Evolutionary conservation across 2,888 invertebrate genomes (phyloP).

Genomic region (Calameuta filiformis): DNA sequence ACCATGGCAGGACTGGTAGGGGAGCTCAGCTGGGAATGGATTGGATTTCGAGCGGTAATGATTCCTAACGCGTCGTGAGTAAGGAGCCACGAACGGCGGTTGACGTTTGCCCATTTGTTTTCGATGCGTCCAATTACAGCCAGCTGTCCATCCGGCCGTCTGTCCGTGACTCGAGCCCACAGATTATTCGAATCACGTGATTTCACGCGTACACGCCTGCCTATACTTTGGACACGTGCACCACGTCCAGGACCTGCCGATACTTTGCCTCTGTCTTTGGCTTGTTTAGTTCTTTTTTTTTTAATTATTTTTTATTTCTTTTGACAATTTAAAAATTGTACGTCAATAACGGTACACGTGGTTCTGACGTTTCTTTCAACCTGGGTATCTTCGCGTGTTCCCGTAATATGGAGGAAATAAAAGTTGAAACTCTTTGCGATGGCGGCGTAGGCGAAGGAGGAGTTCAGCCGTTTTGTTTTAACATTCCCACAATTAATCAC

Average conservation of each 20-base stretch:
- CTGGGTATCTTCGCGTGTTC: not conserved
- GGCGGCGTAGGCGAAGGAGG: conserved; percentile 13
- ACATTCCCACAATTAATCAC: conserved; percentile 41
- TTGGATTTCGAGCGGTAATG: conserved; percentile 6
- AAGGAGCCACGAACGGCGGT: conserved; percentile 9
- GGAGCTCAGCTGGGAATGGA: not conserved
- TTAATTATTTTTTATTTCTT: not conserved
- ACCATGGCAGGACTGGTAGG: not conserved
- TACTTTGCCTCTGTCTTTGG: not conserved
- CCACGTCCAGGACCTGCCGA: not conserved
- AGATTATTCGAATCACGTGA: conserved; percentile 39
- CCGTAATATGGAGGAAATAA: not conserved
- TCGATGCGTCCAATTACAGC: conserved; percentile 33
- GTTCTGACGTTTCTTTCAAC: not conserved
- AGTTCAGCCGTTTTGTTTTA: conserved; percentile 18
- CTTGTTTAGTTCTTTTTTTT: not conserved
- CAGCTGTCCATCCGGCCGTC: conserved; percentile 26
- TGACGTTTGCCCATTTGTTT: conserved; percentile 25
- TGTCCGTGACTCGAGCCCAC: conserved; percentile 28
- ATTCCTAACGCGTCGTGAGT: conserved; percentile 9
- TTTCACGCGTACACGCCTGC: conserved; percentile 33
- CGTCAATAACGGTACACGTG: conserved; percentile 18
- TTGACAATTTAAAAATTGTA: not conserved
- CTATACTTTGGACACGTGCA: conserved; percentile 2
- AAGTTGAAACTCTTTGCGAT: not conserved